Evolutionary conservation across 35 echinoderm and acorn worm species (phyloP).

Genomic region (Heliocidaris tuberculata): DNA sequence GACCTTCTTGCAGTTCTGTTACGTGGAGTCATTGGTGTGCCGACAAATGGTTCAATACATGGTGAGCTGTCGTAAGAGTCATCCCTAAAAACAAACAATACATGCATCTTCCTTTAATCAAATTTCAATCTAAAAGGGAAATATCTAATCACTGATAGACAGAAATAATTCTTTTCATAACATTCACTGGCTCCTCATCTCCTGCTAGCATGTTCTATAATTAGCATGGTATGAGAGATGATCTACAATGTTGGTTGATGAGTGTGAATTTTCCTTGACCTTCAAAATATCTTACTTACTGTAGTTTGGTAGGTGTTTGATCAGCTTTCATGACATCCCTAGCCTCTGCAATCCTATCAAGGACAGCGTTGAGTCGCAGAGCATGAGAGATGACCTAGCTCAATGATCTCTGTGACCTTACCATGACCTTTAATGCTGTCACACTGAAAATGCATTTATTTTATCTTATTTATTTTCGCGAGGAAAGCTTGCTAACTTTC

Average conservation of each 20-base stretch:
- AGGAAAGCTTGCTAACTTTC: too few species aligned
- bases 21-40: conserved; percentile 83
- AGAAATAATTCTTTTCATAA: too few species aligned
- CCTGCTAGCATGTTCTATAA: too few species aligned
- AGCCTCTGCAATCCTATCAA: conserved; percentile 89
- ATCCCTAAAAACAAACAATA: background rate
- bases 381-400: conserved; percentile 74
- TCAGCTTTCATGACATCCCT: conserved; percentile 61
- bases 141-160: too few species aligned
- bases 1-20: conserved; percentile 65
- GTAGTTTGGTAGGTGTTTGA: conserved; percentile 59
- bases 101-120: background rate
- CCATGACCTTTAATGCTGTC: background rate
- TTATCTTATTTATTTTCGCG: too few species aligned
- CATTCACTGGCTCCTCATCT: too few species aligned
- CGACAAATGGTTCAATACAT: conserved; percentile 84
- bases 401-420: conserved; percentile 2
- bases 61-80: conserved; percentile 33
- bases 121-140: background rate
- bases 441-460: too few species aligned
- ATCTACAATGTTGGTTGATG: too few species aligned
- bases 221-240: too few species aligned
- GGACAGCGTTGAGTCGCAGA: conserved; percentile 68
- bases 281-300: conserved; percentile 36
- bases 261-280: background rate